Percentiles rank a stretch among this genome's conserved stretches.
Evolutionary conservation across 2,888 invertebrate species (phyloP).

Genomic region (Callinectes sapidus): DNA sequence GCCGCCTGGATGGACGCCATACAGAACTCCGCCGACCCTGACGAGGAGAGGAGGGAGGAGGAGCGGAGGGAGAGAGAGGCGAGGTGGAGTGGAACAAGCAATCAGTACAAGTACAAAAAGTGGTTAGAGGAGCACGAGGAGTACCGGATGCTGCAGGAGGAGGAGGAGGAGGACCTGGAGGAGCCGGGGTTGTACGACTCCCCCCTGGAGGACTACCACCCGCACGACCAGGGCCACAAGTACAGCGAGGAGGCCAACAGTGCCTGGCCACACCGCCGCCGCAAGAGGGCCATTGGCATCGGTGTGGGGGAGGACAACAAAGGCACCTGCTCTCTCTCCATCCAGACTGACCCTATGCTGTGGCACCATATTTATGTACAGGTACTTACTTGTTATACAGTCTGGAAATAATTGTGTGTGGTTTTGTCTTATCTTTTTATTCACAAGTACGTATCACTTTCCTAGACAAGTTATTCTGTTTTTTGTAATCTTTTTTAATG

Average conservation of each 20-base stretch:
- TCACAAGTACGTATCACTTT: background rate
- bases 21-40: slow-evolving; percentile 79
- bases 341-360: slow-evolving; percentile 98
- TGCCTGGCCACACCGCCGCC: slow-evolving; percentile 29
- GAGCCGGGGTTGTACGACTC: background rate
- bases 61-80: slow-evolving; percentile 72
- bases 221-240: slow-evolving; percentile 47
- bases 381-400: no score
- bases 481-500: no score
- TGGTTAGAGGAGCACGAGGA: slow-evolving; percentile 59
- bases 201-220: slow-evolving; percentile 61
- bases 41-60: slow-evolving; percentile 73
- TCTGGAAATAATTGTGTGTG: no score
- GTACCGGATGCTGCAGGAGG: slow-evolving; percentile 43
- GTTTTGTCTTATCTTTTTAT: no score
- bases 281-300: slow-evolving; percentile 61
- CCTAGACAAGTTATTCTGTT: no score
- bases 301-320: slow-evolving; percentile 76
- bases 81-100: slow-evolving; percentile 33
- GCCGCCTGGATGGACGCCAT: slow-evolving; percentile 94
- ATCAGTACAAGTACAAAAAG: slow-evolving; percentile 66
- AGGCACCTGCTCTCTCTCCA: slow-evolving; percentile 95
- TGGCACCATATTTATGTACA: slow-evolving; percentile 91
- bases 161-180: background rate
- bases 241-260: slow-evolving; percentile 71